Evolutionary conservation across 2,888 invertebrate genomes (phyloP).

Genomic region (Eupithecia tripunctaria): DNA sequence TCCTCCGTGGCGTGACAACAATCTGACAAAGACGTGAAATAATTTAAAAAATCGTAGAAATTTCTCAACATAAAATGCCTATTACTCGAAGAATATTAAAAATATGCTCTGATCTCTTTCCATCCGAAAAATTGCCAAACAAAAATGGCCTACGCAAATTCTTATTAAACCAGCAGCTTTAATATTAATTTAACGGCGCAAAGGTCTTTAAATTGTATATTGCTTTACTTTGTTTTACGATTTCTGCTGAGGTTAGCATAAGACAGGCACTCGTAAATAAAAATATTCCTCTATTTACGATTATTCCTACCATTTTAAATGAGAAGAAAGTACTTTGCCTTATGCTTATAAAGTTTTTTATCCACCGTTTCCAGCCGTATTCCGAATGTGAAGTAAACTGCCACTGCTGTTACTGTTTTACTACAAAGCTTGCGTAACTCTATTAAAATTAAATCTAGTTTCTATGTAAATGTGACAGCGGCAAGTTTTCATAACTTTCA

Average conservation of each 20-base stretch:
- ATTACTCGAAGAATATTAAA: neutral
- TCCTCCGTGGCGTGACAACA: neutral
- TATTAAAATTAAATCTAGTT: too few relatives aligned
- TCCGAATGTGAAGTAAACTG: too few relatives aligned
- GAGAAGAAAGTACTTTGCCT: neutral
- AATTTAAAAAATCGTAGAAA: neutral
- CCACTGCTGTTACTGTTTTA: too few relatives aligned
- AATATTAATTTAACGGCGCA: slow-evolving; percentile 44
- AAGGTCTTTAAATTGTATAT: slow-evolving; percentile 40
- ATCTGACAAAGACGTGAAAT: neutral
- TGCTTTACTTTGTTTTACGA: slow-evolving; percentile 45
- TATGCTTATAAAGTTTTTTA: neutral
- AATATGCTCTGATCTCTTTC: neutral
- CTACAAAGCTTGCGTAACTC: too few relatives aligned
- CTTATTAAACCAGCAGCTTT: slow-evolving; percentile 37
- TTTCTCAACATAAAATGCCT: neutral
- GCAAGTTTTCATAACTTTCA: too few relatives aligned
- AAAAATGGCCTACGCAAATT: slow-evolving; percentile 17
- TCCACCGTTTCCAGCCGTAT: neutral
- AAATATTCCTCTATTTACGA: slow-evolving; percentile 1
- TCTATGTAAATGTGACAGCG: too few relatives aligned
- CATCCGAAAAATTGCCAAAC: neutral
- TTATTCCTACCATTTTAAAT: slow-evolving; percentile 7
- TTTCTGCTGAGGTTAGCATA: slow-evolving; percentile 9
- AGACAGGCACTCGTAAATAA: slow-evolving; percentile 6